Evolutionary conservation across 1,140 invertebrate genomes (phyloP).

Genomic region (Apolygus lucorum): DNA sequence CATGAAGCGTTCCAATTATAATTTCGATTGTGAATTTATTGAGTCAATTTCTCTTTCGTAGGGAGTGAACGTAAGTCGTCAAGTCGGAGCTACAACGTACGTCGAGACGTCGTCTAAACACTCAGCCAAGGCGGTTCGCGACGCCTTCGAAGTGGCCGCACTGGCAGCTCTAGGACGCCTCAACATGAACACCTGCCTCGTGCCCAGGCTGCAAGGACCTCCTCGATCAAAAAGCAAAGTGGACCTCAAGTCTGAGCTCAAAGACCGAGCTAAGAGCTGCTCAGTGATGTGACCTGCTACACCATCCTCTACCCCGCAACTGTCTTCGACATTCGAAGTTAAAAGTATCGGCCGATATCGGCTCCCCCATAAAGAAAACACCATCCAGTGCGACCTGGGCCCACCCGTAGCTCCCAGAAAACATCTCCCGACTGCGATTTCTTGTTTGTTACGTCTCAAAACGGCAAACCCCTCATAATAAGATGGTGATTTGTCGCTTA

Average conservation of each 20-base stretch:
- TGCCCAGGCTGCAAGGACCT: conserved; percentile 31
- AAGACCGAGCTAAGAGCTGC: conserved; percentile 47
- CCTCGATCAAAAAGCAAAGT: conserved; percentile 46
- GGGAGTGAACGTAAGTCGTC: conserved; percentile 48
- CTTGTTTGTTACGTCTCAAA: too few species aligned
- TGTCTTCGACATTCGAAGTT: too few species aligned
- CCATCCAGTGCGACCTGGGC: too few species aligned
- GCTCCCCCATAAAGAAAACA: too few species aligned
- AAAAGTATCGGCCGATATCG: too few species aligned
- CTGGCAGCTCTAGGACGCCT: conserved; percentile 53
- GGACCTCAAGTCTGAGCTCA: conserved; percentile 47
- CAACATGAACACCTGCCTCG: conserved; percentile 46
- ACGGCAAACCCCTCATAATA: too few species aligned
- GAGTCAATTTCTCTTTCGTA: conserved; percentile 32
- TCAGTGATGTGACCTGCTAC: conserved; percentile 46
- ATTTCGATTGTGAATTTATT: too few species aligned
- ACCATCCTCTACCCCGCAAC: too few species aligned
- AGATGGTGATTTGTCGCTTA: too few species aligned
- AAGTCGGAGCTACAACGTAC: conserved; percentile 55
- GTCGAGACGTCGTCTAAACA: conserved; percentile 54
- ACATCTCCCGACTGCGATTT: too few species aligned
- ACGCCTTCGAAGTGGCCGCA: conserved; percentile 56
- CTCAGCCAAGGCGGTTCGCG: conserved; percentile 49
- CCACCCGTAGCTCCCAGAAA: too few species aligned
- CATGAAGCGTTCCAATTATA: too few species aligned